Conservation (phyloP, 2,888 invertebrate genomes). For the Acanthosepion esculentum region DNA sequence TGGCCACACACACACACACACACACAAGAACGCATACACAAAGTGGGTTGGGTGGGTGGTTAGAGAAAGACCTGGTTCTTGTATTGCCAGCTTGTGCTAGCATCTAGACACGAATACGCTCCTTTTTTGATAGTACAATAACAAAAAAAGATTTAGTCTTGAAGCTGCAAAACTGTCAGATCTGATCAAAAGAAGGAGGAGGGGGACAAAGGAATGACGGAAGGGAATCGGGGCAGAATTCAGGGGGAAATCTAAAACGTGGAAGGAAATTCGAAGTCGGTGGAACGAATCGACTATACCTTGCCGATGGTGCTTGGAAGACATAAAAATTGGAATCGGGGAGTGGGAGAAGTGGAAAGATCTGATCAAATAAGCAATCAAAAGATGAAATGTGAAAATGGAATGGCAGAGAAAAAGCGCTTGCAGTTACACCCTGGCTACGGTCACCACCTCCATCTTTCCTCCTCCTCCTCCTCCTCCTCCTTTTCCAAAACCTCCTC, state of each 20-base stretch:
- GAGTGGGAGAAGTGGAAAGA: not conserved
- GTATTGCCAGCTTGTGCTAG: not conserved
- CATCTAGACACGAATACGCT: slow-evolving; percentile 8
- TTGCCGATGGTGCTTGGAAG: slow-evolving; percentile 42
- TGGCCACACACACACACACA: slow-evolving; percentile 11
- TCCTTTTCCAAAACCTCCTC: not conserved
- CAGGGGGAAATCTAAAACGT: slow-evolving; percentile 39
- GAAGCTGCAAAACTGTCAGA: slow-evolving; percentile 44
- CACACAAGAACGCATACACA: not conserved
- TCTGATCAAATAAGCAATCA: slow-evolving; percentile 45
- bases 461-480: not conserved
- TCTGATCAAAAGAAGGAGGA: slow-evolving; percentile 15
- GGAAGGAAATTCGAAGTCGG: slow-evolving; percentile 44
- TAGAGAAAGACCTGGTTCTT: not conserved
- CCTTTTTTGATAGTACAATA: slow-evolving; percentile 39
- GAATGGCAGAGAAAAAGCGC: slow-evolving; percentile 35
- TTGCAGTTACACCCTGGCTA: not conserved
- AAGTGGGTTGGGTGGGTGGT: not conserved
- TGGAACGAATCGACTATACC: slow-evolving; percentile 37
- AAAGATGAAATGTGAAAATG: slow-evolving; percentile 44
- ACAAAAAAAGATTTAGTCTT: slow-evolving; percentile 43
- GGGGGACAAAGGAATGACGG: slow-evolving; percentile 33
- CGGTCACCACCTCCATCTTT: not conserved
- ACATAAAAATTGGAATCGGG: slow-evolving; percentile 39
- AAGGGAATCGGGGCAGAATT: not conserved